A percentile compares a stretch with the other conserved stretches of the same genome.
Evolutionary conservation across 2,888 invertebrate species (phyloP).

Genomic region (Tetragonisca angustula): DNA sequence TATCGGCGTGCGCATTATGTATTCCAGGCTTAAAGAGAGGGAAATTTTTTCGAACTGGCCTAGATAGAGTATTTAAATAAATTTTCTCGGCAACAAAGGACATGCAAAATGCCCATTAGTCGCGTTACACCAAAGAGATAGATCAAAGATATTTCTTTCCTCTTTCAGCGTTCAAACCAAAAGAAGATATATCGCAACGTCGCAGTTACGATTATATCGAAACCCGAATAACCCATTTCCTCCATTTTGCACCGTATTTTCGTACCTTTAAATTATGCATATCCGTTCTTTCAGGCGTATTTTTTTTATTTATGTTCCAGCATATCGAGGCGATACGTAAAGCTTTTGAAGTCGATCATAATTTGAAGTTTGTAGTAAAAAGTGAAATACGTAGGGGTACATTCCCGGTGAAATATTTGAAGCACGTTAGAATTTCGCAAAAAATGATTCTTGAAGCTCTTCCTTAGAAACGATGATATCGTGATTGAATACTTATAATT

Average conservation of each 20-base stretch:
- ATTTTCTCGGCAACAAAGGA: conserved; percentile 29
- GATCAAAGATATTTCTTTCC: conserved; percentile 24
- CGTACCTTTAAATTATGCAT: background rate
- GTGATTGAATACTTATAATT: too few species aligned
- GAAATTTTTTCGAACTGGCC: conserved; percentile 14
- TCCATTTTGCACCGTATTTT: background rate
- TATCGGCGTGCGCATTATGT: conserved; percentile 15
- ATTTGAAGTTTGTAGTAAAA: background rate
- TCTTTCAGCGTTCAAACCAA: background rate
- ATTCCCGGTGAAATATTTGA: too few species aligned
- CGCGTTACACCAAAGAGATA: conserved; percentile 15
- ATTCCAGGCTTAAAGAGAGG: conserved; percentile 26
- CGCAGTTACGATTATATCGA: background rate
- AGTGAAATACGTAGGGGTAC: background rate
- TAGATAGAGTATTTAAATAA: conserved; percentile 22
- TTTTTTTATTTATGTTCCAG: background rate
- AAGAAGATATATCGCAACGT: background rate
- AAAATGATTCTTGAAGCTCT: too few species aligned
- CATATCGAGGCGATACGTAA: background rate
- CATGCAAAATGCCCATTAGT: conserved; percentile 30
- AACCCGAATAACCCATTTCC: background rate
- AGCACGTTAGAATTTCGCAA: too few species aligned
- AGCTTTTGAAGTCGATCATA: rapidly evolving
- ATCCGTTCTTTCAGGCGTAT: background rate
- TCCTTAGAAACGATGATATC: too few species aligned